phyloP scores from a whole-genome alignment of 2,888 invertebrate genomes.

The Acholoe squamosa region DNA sequence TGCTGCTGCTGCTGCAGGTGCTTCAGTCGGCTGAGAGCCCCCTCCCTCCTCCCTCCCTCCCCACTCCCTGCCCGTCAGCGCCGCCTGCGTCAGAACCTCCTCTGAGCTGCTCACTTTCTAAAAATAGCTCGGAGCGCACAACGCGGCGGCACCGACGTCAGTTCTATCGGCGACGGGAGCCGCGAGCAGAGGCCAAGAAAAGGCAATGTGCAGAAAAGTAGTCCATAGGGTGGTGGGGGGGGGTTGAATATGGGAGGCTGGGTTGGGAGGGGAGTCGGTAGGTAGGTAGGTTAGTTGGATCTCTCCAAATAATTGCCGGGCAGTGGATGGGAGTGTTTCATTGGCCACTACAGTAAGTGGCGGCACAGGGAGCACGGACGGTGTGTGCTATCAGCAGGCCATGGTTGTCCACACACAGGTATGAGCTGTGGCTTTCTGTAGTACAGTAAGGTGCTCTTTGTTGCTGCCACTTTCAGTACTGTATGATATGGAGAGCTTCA shows the following conservation, averaged over 20 bases:
- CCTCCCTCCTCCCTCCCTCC: too few species aligned
- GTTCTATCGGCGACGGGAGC: not conserved
- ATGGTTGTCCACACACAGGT: too few species aligned
- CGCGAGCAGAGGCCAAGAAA: not conserved
- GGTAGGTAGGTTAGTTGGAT: too few species aligned
- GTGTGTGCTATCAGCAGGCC: too few species aligned
- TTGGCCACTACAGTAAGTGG: not conserved
- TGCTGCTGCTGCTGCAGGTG: not conserved
- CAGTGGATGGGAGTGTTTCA: not conserved
- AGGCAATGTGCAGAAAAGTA: not conserved
- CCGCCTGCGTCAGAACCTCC: constrained; percentile 25
- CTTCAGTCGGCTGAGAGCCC: too few species aligned
- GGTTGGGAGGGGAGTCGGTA: not conserved
- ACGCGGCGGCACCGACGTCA: not conserved
- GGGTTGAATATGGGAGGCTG: not conserved
- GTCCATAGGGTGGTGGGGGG: not conserved
- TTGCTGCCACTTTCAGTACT: too few species aligned
- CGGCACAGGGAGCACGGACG: too few species aligned
- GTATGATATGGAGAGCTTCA: too few species aligned
- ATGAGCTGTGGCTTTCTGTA: too few species aligned
- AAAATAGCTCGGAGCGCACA: constrained; percentile 4
- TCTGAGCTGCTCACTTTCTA: not conserved
- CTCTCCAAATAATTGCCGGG: not conserved
- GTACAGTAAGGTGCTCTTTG: too few species aligned
- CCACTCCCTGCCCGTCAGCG: not conserved